A percentile compares a stretch with the other conserved stretches of the same genome.
Conservation (phyloP, 2,113 vertebrate genomes). For the Bambusicola thoracicus region DNA sequence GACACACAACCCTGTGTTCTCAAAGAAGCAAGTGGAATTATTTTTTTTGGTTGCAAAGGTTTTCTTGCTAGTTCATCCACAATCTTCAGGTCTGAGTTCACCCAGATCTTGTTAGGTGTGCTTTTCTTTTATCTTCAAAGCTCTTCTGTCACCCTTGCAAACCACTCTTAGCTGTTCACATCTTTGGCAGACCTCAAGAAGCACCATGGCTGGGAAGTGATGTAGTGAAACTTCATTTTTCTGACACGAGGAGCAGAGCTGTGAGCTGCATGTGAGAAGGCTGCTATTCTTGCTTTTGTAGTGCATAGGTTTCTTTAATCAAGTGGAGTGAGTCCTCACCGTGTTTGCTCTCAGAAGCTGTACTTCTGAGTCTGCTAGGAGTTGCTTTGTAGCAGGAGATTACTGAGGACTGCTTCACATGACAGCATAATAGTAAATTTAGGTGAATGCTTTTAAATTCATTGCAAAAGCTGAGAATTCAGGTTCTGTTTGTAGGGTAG, state of each 20-base stretch:
- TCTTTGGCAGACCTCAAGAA: not conserved
- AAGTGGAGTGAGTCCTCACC: not conserved
- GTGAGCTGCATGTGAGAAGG: not conserved
- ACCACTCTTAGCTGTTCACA: not conserved
- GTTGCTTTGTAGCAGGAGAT: not conserved
- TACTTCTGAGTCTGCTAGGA: not conserved
- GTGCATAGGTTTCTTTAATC: not conserved
- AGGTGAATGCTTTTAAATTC: conserved; percentile 16
- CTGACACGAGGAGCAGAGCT: not conserved
- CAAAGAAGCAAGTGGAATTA: not conserved
- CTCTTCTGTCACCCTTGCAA: not conserved
- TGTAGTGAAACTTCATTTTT: not conserved
- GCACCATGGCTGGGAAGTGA: not conserved
- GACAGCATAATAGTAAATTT: not conserved
- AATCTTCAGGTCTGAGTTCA: not conserved
- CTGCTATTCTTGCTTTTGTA: not conserved
- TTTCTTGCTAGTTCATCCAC: not conserved
- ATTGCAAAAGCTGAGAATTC: not conserved
- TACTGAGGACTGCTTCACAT: not conserved
- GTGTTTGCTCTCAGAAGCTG: not conserved
- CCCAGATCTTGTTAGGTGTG: not conserved
- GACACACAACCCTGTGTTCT: not conserved
- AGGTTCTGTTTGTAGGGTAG: no score
- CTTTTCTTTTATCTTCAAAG: not conserved
- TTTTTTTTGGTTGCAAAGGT: not conserved